Evolutionary conservation across 2,113 vertebrate genomes (phyloP), one percentile per base, ranked within the genome.

Genomic region (Nannobrachium achirus): DNA sequence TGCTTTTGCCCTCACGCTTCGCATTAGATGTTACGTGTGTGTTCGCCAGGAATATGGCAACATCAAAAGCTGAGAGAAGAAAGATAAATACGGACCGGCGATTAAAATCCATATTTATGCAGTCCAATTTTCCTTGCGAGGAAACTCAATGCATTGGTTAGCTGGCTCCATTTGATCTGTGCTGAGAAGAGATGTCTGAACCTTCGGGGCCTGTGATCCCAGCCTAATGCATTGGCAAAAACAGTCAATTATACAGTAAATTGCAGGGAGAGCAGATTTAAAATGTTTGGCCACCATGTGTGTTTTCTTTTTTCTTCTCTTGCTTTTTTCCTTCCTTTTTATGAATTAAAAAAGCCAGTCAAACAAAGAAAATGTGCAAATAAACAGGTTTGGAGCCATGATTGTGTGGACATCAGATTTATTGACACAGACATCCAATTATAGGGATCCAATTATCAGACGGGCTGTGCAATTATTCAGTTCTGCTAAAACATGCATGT

Each of bases 81-180:
- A 90, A 89, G 86, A 92, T 88, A 89, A 89, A 91, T 85, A 88
- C 71, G 87, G 87, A 76, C 82, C 84, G 78, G 78, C 80, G 82
- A 91, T 91, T 90, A 90, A 90, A 90, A 92, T 91, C 89, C 86
- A 88, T 89, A 91, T 93, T 92, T 88, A 93, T 92, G 87, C 86
- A 79, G 82, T 68, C 83, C 80, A 89, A 82, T 92, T 92, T 91
- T 84, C 78, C 61, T 88, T 91, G 82, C 75, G 64, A 89, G 79
- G 73, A 66, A 84, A 83, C 88, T 80, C 80, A 80, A 69, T 82
- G 78, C 79, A 83, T 86, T 87, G 78, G 74, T 89, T 88, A 79
- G 82, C 83, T 86, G 87, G 74, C 78, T 92, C 48, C 78, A 91
- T 91, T 92, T 93, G 90, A 93, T 92, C 87, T 89, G 65, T 56